Evolutionary conservation across 2,113 vertebrate species (phyloP).

Genomic region (Megaptera novaeangliae): DNA sequence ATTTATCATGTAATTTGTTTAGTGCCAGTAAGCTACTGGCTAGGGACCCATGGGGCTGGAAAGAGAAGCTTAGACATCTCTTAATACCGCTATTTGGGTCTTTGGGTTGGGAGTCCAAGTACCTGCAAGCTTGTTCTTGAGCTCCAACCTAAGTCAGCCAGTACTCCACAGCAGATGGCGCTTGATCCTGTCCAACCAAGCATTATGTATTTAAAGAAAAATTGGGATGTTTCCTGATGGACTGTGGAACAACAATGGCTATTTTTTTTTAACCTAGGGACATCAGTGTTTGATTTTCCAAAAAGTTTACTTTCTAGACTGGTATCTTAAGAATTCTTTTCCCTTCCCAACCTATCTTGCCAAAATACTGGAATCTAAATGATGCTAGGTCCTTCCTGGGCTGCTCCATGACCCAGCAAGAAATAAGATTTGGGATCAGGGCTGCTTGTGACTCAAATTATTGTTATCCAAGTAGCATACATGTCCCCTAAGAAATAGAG

Average conservation of each 20-base stretch:
- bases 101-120: not conserved
- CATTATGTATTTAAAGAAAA: not conserved
- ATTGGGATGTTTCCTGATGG: not conserved
- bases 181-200: not conserved
- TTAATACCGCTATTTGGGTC: not conserved
- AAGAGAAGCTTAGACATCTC: not conserved
- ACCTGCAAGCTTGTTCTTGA: not conserved
- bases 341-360: not conserved
- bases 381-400: not conserved
- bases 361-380: not conserved
- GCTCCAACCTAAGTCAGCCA: not conserved
- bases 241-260: not conserved
- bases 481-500: constrained; percentile 42
- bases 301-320: not conserved
- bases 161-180: not conserved
- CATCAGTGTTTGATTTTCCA: not conserved
- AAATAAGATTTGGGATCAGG: constrained; percentile 17
- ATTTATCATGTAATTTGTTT: constrained; percentile 20
- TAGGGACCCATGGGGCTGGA: not conserved
- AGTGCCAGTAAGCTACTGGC: not conserved
- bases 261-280: not conserved
- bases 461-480: not conserved
- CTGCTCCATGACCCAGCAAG: not conserved
- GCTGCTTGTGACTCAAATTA: constrained; percentile 1
- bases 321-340: not conserved